Evolutionary conservation across 2,888 invertebrate species (phyloP), one percentile per base, ranked within the genome.

Genomic region (Morpho helenor): DNA sequence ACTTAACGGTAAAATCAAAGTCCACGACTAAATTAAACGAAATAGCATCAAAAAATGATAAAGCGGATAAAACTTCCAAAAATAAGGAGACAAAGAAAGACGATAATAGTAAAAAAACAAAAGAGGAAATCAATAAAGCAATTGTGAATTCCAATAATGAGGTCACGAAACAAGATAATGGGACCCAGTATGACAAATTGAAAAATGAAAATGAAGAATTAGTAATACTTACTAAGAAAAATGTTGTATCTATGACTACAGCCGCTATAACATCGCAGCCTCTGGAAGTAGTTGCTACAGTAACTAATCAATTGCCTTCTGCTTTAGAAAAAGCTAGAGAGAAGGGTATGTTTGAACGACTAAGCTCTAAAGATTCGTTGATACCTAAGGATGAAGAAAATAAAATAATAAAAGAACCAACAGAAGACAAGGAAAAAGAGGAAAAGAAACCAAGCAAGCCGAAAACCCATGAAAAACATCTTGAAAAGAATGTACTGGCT

Each of bases 261-360:
- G 92, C 92, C 22, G 92, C 92, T 7, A 92, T 92, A 53, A 91
- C 92, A 53, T 86, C 92, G 7, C 92, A 92, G 61, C 92, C 92
- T 2, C 75, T 92, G 60, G 90, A 92, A 75, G 84, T 92, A 8
- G 91, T 91, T 3, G 86, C 91, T 45, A 91, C 89, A 44, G 91
- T 92, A 7, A 92, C 91, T 3, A 92, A 91, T 66, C 92, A 92
- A 70, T 66, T 92, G 52, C 90, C 91, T 42, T 72, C 82, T 42
- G 80, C 86, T 51, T 79, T 91, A 50, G 91, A 91, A 73, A 91
- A 90, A 54, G 91, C 91, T 0, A 80, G 90, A 74, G 91, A 91
- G 68, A 90, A 87, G 49, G 85, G 82, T 49, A 85, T 88, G 53
- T 85, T 91, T 57, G 91, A 91, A 68, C 79, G 90, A 65, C 68